Base-by-base conservation (phyloP, 2,888 invertebrate genomes). In the Meiosimyza decipiens region DNA sequence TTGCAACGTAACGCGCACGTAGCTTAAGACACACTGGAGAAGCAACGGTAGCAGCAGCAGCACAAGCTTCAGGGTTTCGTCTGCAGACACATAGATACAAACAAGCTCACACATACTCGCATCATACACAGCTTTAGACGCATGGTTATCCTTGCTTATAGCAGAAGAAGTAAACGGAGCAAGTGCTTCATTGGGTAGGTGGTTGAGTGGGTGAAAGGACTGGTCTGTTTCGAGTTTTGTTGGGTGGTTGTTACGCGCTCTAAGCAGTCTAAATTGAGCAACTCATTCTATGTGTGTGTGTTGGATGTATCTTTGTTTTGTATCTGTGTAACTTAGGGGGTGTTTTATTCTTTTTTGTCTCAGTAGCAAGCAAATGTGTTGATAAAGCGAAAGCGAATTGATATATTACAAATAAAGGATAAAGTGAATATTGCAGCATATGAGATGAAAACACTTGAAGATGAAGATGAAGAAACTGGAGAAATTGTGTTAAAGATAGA, bases 11-110 rank as follows among this genome's bases (percentile, higher is more conserved):
- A 79, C 83, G 79, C 79, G 80, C 79, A 80, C 80, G 82, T 79
- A 79, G 82, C 82, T 82, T 83, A 83, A 83, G 84, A 84, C 80
- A 79, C 80, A 84, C 84, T 83, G 83, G 83, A 73, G 72, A 70
- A 73, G 57, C 55, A 66, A 54, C 40, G 18, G 18, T 3, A 18
- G 33, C 6, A 16, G 5, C 54, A 52, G 62, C 70, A 51, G 62
- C 13, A 62, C 15, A 51, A 50, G 51, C 22, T 28, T 52, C 47
- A n/a, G 52, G 62, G 18, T 22, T 33, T n/a, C n/a, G 51, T 40
- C 33, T 40, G 76, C 79, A 78, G 71, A 76, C 77, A 77, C 75
- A 76, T 72, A 74, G 72, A 78, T 73, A 75, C 49, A 28, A 28
- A 65, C 65, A 66, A 15, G 71, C 54, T 71, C 73, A 73, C 54